phyloP scores from a whole-genome alignment of 1,140 invertebrate species.

The Nomia melanderi region DNA sequence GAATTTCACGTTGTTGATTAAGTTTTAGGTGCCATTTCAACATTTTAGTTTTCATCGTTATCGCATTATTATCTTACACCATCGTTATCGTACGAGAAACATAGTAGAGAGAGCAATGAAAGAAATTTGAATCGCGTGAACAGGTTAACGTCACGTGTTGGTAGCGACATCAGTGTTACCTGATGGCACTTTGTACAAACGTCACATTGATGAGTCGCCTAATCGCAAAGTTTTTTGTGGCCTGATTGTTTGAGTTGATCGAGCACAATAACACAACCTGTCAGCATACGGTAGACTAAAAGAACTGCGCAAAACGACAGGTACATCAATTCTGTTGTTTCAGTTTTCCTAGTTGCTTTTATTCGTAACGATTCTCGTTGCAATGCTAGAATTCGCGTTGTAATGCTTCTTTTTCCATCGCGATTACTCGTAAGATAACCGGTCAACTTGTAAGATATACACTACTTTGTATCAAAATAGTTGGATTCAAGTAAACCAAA shows the following conservation, averaged over 20 bases:
- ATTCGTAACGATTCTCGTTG: constrained; percentile 19
- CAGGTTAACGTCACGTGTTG: background rate
- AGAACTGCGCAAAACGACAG: constrained; percentile 1
- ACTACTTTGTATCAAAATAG: too few species aligned
- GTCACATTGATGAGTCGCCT: background rate
- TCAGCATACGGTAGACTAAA: background rate
- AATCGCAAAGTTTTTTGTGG: background rate
- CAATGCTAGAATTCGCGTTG: background rate
- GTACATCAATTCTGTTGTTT: constrained; percentile 20
- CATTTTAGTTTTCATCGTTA: too few species aligned
- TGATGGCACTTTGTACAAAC: background rate
- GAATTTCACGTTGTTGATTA: too few species aligned
- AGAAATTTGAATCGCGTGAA: too few species aligned
- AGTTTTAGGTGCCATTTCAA: too few species aligned
- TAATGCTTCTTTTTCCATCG: background rate
- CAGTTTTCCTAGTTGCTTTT: background rate
- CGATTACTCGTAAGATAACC: background rate
- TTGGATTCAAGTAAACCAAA: too few species aligned
- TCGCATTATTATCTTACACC: too few species aligned
- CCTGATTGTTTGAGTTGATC: constrained; percentile 52
- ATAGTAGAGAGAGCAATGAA: too few species aligned
- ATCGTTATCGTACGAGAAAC: too few species aligned
- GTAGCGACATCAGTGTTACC: background rate
- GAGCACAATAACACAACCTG: constrained; percentile 34
- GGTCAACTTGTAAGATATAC: too few species aligned